Conservation (phyloP, 2,888 invertebrate species). For the Tetragnatha montana region DNA sequence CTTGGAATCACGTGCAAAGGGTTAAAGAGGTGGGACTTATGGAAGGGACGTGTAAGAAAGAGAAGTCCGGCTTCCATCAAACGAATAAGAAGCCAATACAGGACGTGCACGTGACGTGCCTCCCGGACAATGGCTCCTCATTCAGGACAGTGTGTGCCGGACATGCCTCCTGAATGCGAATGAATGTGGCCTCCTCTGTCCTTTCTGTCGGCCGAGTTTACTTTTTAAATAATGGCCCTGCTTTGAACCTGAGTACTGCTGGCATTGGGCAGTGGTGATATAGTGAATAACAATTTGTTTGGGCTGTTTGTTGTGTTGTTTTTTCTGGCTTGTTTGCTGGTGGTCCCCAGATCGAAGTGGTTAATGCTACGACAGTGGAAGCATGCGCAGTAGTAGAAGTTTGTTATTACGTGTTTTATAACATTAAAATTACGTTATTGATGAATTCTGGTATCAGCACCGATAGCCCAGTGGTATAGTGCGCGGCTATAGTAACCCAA, state of each 20-base stretch:
- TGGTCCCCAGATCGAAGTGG: too few species aligned
- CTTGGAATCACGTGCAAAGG: not conserved
- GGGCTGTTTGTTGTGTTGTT: too few species aligned
- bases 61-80: not conserved
- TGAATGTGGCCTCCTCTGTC: not conserved
- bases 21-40: not conserved
- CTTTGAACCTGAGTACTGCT: not conserved
- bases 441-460: too few species aligned
- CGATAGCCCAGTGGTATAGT: too few species aligned
- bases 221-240: not conserved
- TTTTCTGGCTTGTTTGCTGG: too few species aligned
- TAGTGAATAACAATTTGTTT: too few species aligned
- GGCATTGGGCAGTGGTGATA: not conserved
- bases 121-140: slow-evolving; percentile 5
- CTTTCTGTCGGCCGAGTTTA: not conserved
- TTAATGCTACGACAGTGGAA: too few species aligned
- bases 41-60: not conserved
- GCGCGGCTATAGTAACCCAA: too few species aligned
- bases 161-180: slow-evolving; percentile 29
- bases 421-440: too few species aligned
- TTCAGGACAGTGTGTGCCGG: slow-evolving; percentile 15
- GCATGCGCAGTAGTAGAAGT: too few species aligned
- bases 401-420: too few species aligned
- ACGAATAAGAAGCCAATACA: slow-evolving; percentile 6
- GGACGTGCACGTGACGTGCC: slow-evolving; percentile 13